Evolutionary conservation across 1,140 invertebrate species (phyloP).

Genomic region (Dreissena polymorpha): DNA sequence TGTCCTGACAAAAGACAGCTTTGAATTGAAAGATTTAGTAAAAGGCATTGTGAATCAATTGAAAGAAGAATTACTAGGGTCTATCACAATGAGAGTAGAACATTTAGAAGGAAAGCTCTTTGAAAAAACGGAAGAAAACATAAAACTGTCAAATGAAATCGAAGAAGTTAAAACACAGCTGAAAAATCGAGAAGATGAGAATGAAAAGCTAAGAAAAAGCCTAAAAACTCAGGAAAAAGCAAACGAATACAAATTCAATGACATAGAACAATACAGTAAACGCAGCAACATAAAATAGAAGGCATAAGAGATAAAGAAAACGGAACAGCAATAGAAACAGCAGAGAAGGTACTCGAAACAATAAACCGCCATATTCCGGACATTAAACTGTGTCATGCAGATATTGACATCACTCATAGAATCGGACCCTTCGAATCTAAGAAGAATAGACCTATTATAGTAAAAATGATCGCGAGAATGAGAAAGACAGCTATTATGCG

Average conservation of each 20-base stretch:
- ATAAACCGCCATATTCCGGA: not conserved
- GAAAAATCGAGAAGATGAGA: not conserved
- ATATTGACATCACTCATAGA: constrained; percentile 12
- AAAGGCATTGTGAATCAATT: constrained; percentile 10
- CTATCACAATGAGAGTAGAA: not conserved
- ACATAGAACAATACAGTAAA: constrained; percentile 11
- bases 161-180: too few relatives aligned
- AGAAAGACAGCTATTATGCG: not conserved
- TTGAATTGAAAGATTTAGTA: not conserved
- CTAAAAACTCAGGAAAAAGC: constrained; percentile 1
- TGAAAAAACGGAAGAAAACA: constrained; percentile 5
- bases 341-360: not conserved
- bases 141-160: not conserved
- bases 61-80: constrained; percentile 20
- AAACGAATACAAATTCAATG: constrained; percentile 26
- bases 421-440: not conserved
- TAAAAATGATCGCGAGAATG: not conserved
- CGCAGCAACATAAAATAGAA: not conserved
- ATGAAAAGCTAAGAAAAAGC: constrained; percentile 4
- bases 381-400: not conserved
- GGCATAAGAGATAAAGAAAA: constrained; percentile 1
- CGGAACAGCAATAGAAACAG: not conserved
- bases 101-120: constrained; percentile 8
- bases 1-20: constrained; percentile 19
- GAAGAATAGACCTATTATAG: constrained; percentile 13